These are phyloP conservation scores for Enteromius trimaculatus DNA, from an alignment of 2,797 vertebrate genomes.

Conservation along the genomic window DNA sequence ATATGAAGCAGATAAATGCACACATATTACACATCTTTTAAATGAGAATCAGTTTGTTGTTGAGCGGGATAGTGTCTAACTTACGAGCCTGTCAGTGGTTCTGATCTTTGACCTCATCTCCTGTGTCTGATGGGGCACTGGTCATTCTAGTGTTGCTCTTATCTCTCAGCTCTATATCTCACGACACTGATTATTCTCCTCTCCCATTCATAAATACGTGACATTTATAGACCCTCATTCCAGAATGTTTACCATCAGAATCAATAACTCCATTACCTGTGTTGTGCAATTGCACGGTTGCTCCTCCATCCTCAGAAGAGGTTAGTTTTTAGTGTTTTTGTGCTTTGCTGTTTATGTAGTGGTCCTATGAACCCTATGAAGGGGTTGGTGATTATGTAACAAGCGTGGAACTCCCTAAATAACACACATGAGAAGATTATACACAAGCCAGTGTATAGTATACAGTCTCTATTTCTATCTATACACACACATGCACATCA, in stretches of 20 bases:
- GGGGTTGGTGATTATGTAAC: constrained; percentile 72
- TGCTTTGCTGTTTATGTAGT: constrained; percentile 63
- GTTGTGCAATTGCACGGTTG: constrained; percentile 2
- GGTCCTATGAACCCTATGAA: constrained; percentile 53
- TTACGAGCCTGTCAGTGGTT: not conserved
- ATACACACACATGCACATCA: not conserved
- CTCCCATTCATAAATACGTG: constrained; percentile 14
- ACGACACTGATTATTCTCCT: constrained; percentile 2
- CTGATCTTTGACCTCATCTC: constrained; percentile 26
- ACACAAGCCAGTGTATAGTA: constrained; percentile 64
- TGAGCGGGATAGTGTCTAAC: not conserved
- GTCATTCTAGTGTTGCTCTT: constrained; percentile 1
- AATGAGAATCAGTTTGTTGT: not conserved
- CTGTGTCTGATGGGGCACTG: not conserved
- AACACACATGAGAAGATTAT: constrained; percentile 80
- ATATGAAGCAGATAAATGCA: not conserved
- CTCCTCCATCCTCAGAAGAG: not conserved
- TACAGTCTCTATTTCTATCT: constrained; percentile 64
- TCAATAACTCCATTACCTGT: not conserved
- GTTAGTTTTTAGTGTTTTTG: constrained; percentile 45
- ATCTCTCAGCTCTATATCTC: constrained; percentile 29
- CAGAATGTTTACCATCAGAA: constrained; percentile 26
- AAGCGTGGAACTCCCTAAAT: constrained; percentile 77
- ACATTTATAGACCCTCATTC: constrained; percentile 15
- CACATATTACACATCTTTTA: not conserved